Evolutionary conservation across 2,888 invertebrate species (phyloP), one percentile per base, ranked within the genome.

Genomic region (Diarsia dahlii): DNA sequence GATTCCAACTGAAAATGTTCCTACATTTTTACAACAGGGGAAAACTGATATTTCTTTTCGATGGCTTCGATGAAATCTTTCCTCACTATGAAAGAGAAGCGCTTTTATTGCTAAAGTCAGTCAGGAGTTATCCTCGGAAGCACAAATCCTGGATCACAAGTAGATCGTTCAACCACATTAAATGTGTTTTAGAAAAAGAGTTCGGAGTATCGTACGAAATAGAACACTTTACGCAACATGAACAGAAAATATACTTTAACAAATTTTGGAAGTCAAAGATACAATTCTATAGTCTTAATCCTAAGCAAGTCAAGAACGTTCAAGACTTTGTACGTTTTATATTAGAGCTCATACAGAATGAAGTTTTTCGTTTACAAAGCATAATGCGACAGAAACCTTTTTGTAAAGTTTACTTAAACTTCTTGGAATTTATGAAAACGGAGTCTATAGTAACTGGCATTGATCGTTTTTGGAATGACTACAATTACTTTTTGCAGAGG

Each of bases 61-160:
- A 71, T 28, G 63, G 63, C 23, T 54, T 64, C 20, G 63, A 64
- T 64, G 71, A 71, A 52, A 63, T 71, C 3, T 52, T 52, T 18
- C 71, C 71, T 3, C 23, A 63, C 2, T 63, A 73, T 58, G 58
- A 23, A 18, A n/a, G 23, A 20, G 65, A 56, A 65, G 56, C n/a
- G 1, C 12, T 72, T 18, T 66, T 18, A 5, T 63, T 85, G 13
- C 13, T 85, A 9, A 67, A 58, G 13, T 28, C 15, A 0, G n/a
- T 82, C 6, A 78, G 46, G 13, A 65, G 23, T 15, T 67, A 39
- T 45, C 39, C 20, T n/a, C 39, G 13, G 4, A 66, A 60, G 45
- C 74, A 77, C 15, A 86, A 78, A 64, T 58, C 58, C 13, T 84
- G 86, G 87, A 78, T 88, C 10, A 85, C 87, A 10, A 81, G n/a